Base-by-base conservation (phyloP, 1,140 invertebrate species). In the Drosophila burlai region DNA sequence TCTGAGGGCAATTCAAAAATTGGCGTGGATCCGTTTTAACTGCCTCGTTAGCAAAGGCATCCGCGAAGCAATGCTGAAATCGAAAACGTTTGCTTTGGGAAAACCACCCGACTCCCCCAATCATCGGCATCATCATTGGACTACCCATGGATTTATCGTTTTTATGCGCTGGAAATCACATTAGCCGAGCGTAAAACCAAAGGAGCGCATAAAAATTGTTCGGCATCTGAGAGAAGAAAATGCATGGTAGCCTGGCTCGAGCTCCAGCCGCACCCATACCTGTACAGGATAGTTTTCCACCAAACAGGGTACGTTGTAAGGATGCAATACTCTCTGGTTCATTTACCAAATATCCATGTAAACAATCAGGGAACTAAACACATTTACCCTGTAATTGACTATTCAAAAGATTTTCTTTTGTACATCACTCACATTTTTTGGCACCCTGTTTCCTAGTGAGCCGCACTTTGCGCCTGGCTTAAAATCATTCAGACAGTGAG, bases 161-260 rank as follows among this genome's bases (percentile, higher is more conserved):
- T 89, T 87, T 83, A 89, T 83, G 73, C 84, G 83, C 76, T 89
- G 84, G 26, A 87, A 83, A 87, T 87, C 84, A 89, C 83, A 89
- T 87, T 89, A 87, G 84, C 58, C 64, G 54, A 57, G 77, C 76
- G 81, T 78, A 81, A 83, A 89, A 80, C 80, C 80, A 89, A 83
- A 69, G 81, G 80, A 89, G 64, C 72, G 84, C 77, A 79, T 74
- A 71, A 80, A 85, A 83, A 89, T 66, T 43, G 38, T 38, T 62
- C 38, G 68, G 54, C 67, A 61, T 31, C 64, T 43, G 54, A 31
- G 65, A 38, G 69, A 54, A 31, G 50, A 77, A 80, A 83, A 80
- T 87, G 72, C 76, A 86, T 59, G 54, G 59, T 47, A 61, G 57
- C 74, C 18, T 24, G 16, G 49, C 50, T 57, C 11, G 16, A 69